A percentile compares a stretch with the other conserved stretches of the same genome.
Evolutionary conservation across 2,888 invertebrate genomes (phyloP).

Genomic region (Oeneis ivallda): DNA sequence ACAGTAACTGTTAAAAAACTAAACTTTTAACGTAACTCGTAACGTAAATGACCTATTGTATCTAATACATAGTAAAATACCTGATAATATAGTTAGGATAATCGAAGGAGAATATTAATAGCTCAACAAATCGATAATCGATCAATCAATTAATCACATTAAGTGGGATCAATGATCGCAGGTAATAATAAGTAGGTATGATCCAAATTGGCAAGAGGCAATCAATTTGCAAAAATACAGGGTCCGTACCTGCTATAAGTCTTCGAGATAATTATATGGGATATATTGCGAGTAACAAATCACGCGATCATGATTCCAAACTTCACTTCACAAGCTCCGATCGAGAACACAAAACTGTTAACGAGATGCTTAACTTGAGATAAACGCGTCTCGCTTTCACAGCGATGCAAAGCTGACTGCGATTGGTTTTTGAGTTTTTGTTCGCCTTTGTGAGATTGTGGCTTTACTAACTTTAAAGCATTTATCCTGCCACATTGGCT

Average conservation of each 20-base stretch:
- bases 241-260: constrained; percentile 39
- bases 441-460: constrained; percentile 25
- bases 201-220: constrained; percentile 58
- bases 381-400: constrained; percentile 21
- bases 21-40: neutral
- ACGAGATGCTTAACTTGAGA: constrained; percentile 16
- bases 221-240: constrained; percentile 25
- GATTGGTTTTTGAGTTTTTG: constrained; percentile 22
- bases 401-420: constrained; percentile 31
- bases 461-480: constrained; percentile 21
- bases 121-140: constrained; percentile 51
- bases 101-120: constrained; percentile 38
- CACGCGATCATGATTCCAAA: constrained; percentile 52
- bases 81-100: neutral
- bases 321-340: constrained; percentile 51
- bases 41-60: too few species aligned
- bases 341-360: constrained; percentile 19
- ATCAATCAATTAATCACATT: constrained; percentile 63
- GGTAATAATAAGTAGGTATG: constrained; percentile 44
- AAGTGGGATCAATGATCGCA: constrained; percentile 75
- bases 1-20: neutral
- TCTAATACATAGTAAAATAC: too few species aligned
- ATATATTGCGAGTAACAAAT: constrained; percentile 33
- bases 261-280: constrained; percentile 27
- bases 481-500: constrained; percentile 2